These are phyloP conservation scores for Dryas iulia DNA, from an alignment of 1,140 invertebrate species.

Conservation along the genomic window DNA sequence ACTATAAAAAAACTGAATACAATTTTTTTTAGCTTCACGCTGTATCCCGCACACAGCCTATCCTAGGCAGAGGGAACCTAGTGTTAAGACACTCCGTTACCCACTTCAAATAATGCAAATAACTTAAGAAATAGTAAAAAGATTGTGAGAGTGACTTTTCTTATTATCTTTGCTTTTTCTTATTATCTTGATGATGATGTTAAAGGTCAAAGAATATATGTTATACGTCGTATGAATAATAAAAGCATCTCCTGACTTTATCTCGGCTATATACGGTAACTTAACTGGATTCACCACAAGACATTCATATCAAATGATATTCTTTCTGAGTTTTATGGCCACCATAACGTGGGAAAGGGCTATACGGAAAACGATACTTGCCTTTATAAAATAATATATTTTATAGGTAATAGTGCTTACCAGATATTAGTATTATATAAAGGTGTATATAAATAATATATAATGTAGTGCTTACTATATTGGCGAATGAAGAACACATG, in stretches of 20 bases:
- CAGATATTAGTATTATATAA: too few relatives aligned
- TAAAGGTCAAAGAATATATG: not conserved
- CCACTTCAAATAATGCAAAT: not conserved
- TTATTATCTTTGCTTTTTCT: not conserved
- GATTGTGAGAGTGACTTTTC: not conserved
- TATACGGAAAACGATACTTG: not conserved
- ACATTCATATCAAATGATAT: slow-evolving; percentile 18
- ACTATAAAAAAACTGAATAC: too few relatives aligned
- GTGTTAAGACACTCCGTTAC: too few relatives aligned
- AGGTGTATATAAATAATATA: too few relatives aligned
- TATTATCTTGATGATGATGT: not conserved
- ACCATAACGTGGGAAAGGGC: slow-evolving; percentile 3
- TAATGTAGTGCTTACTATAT: not conserved
- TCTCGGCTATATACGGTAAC: slow-evolving; percentile 4
- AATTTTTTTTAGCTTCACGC: too few relatives aligned
- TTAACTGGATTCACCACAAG: slow-evolving; percentile 12
- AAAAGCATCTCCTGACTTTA: not conserved
- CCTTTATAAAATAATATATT: not conserved
- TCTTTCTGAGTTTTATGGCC: slow-evolving; percentile 15
- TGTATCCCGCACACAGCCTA: too few relatives aligned
- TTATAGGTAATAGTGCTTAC: too few relatives aligned
- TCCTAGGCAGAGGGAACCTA: too few relatives aligned
- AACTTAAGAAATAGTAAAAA: not conserved
- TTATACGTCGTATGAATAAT: slow-evolving; percentile 7
- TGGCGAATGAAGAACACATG: too few relatives aligned